Evolutionary conservation across 2,888 invertebrate species (phyloP), one percentile per base, ranked within the genome.

Genomic region (Panopea generosa): DNA sequence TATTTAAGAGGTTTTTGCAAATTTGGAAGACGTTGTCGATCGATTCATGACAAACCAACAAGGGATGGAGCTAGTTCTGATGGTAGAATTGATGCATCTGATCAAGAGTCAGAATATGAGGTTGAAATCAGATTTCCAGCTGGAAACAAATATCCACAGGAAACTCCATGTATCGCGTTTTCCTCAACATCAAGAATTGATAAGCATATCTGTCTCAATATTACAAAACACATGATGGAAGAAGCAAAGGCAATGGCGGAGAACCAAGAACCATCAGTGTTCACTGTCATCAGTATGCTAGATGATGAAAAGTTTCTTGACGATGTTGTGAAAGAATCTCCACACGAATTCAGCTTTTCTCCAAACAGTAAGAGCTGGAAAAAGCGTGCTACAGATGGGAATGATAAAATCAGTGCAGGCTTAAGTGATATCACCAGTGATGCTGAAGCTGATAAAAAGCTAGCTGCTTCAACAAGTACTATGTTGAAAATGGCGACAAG

Each of bases 61-160:
- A 29, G 56, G 6, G 50, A 62, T 18, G 55, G 43, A 24, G 50
- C 26, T 7, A 69, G 66, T n/a, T 53, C 49, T 27, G 59, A 73
- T 38, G 66, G 49, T 65, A 52, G 56, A 33, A 22, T 66, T 24
- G 52, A 66, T 14, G 55, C 60, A 29, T 29, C 49, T 49, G 53
- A 68, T 22, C 24, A 49, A 24, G 77, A 76, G 14, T 47, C 45
- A 45, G 72, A 80, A 27, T 90, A 87, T 77, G 83, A 84, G 29
- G 59, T 91, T 20, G 91, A 91, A 72, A 75, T 91, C 16, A 74
- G 91, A 22, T 91, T 91, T 72, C 87, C 88, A 2, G 18, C 52
- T 6, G 87, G 87, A 7, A 89, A 88, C 74, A 57, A 53, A 43
- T 91, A 91, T 60, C 91, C 91, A 1, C 57, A 81, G 16, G 86